Conservation (phyloP, 1,140 invertebrate genomes). For the Drosophila willistoni region DNA sequence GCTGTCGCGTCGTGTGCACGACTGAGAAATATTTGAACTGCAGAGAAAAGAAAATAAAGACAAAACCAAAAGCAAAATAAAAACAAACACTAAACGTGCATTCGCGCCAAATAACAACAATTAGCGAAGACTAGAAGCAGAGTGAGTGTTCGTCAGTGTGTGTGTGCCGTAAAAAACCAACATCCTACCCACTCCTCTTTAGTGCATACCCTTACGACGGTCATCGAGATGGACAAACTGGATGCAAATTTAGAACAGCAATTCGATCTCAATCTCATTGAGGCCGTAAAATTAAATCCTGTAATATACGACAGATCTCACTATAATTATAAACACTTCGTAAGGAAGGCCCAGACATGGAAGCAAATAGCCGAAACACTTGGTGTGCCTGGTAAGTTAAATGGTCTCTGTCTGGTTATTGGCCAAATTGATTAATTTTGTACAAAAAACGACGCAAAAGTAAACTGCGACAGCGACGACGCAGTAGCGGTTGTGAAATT, state of each 20-base stretch:
- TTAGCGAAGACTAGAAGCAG: conserved; percentile 73
- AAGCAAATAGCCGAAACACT: conserved; percentile 82
- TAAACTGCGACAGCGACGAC: conserved; percentile 62
- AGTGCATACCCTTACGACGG: conserved; percentile 73
- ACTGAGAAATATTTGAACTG: conserved; percentile 73
- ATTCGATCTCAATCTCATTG: conserved; percentile 81
- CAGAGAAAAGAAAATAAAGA: conserved; percentile 73
- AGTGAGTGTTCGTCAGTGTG: conserved; percentile 56
- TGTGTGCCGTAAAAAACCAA: conserved; percentile 37
- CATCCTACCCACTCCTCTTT: conserved; percentile 27
- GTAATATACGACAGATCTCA: conserved; percentile 82
- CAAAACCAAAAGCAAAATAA: conserved; percentile 75
- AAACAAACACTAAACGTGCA: conserved; percentile 73
- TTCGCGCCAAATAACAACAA: conserved; percentile 77
- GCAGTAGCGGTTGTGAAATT: conserved; percentile 65
- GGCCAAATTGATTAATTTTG: conserved; percentile 54
- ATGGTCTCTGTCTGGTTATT: conserved; percentile 30
- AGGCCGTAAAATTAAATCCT: conserved; percentile 80
- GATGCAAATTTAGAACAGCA: conserved; percentile 80
- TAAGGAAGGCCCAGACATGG: conserved; percentile 80
- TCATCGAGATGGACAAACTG: conserved; percentile 77
- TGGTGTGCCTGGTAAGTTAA: conserved; percentile 79
- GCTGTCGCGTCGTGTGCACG: conserved; percentile 51
- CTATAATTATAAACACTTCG: conserved; percentile 81
- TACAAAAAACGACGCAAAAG: conserved; percentile 72